phyloP scores from a whole-genome alignment of 2,888 invertebrate species.

The Malthinus seriepunctatus region DNA sequence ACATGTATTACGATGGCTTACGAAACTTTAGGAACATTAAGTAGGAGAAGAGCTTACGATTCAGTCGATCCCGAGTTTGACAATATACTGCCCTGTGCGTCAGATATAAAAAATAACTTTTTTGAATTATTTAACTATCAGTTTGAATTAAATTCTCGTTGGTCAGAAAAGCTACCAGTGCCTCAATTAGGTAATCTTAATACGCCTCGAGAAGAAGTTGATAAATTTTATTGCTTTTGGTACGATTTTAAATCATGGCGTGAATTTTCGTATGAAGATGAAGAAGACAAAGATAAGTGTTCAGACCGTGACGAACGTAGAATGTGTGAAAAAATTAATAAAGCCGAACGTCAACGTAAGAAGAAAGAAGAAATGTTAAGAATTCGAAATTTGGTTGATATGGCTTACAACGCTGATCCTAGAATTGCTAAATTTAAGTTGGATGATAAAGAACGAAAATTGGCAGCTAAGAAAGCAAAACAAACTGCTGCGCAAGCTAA shows the following conservation, averaged over 20 bases:
- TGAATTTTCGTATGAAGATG: constrained; percentile 97
- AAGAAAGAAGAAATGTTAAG: constrained; percentile 97
- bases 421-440: constrained; percentile 90
- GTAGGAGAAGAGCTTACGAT: constrained; percentile 89
- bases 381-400: constrained; percentile 88
- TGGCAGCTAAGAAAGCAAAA: constrained; percentile 86
- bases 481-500: constrained; percentile 81
- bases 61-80: constrained; percentile 96
- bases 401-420: constrained; percentile 93
- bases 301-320: constrained; percentile 94
- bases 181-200: constrained; percentile 79
- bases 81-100: constrained; percentile 78
- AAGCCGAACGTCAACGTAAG: constrained; percentile 85
- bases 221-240: constrained; percentile 97
- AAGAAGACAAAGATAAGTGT: constrained; percentile 98
- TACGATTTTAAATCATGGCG: constrained; percentile 99
- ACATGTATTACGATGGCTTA: constrained; percentile 98
- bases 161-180: constrained; percentile 88
- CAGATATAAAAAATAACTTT: constrained; percentile 80
- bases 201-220: constrained; percentile 82
- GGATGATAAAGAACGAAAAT: constrained; percentile 88
- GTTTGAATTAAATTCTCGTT: constrained; percentile 81
- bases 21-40: constrained; percentile 82
- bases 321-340: constrained; percentile 98
- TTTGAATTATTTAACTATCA: constrained; percentile 68